Percentiles rank a stretch among this genome's conserved stretches.
Conservation (phyloP, 2,113 vertebrate genomes). For the Aphyosemion australe region DNA sequence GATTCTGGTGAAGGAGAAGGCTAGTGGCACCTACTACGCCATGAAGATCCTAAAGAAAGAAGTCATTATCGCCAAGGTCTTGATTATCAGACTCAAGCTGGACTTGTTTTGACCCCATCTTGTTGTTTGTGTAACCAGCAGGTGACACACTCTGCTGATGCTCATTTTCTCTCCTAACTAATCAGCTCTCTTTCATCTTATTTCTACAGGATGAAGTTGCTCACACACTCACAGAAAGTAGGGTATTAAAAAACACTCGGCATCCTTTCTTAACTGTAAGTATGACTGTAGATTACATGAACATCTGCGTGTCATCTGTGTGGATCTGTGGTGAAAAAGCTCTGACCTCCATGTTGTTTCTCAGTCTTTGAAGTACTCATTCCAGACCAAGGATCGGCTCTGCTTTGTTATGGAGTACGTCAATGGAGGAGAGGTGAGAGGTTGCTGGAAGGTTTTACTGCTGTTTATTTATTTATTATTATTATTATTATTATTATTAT, state of each 20-base stretch:
- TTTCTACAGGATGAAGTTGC: conserved; percentile 91
- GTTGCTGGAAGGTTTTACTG: not conserved
- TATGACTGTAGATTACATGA: conserved; percentile 30
- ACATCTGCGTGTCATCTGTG: not conserved
- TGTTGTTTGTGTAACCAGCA: too few species aligned
- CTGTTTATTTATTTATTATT: not conserved
- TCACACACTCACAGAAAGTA: conserved; percentile 95
- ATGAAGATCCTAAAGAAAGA: conserved; percentile 99
- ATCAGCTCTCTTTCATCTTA: conserved; percentile 9
- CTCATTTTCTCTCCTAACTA: not conserved
- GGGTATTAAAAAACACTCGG: conserved; percentile 95
- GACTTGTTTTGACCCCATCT: not conserved
- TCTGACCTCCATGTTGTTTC: conserved; percentile 58
- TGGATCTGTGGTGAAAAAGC: too few species aligned
- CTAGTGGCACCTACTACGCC: conserved; percentile 94
- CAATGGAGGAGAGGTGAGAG: conserved; percentile 94
- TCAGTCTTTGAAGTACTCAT: conserved; percentile 97
- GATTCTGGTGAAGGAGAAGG: conserved; percentile 97
- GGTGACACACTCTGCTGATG: too few species aligned
- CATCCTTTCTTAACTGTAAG: conserved; percentile 97
- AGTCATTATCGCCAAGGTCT: conserved; percentile 97
- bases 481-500: too few species aligned
- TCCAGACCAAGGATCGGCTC: conserved; percentile 97
- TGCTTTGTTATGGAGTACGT: conserved; percentile 99
- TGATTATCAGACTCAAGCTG: too few species aligned